Base-by-base conservation (phyloP, 2,888 invertebrate genomes). In the Helleia helle region DNA sequence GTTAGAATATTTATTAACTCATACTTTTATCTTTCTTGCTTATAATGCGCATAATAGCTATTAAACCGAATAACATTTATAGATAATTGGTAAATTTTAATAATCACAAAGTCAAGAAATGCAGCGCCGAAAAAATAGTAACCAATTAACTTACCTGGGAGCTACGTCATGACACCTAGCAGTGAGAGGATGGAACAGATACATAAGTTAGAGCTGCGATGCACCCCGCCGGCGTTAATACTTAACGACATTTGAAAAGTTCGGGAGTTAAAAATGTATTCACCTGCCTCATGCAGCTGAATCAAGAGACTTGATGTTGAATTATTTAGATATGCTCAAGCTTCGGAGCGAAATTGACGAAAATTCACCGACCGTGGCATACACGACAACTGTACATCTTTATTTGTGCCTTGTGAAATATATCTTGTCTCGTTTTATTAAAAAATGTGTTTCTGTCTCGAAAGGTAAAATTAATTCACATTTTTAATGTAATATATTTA, bases 301-400 rank as follows among this genome's bases (percentile, higher is more conserved):
- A 34, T 22, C 18, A 8, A 8, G 34, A 18, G 18, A 34, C 12
- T 22, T 22, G 1, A 22, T 5, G 22, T 8, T 34, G 18, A 6
- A 34, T 34, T 34, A 34, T 34, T 34, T 34, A 34, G 11, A 34
- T 30, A 15, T 12, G 22, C 8, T 18, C 34, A 34, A 22, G 34
- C 22, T 34, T 22, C 34, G 7, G 22, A 18, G 34, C 7, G 22
- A 18, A 34, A 34, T 18, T 22, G 17, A 34, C 34, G 22, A 12
- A 8, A 34, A 34, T 34, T 18, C 34, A 22, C 18, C 11, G 34
- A 22, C 18, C 34, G 18, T 17, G 11, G 15, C 12, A 3, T 22
- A 17, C 18, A 31, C 18, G 31, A 34, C 18, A 18, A 31, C 31
- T 17, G 18, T 18, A 18, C n/a, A 9, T 34, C 18, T 34, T 34